Percentiles rank a stretch among this genome's conserved stretches.
Conservation (phyloP, 2,113 vertebrate genomes). For the Mustelus asterias region DNA sequence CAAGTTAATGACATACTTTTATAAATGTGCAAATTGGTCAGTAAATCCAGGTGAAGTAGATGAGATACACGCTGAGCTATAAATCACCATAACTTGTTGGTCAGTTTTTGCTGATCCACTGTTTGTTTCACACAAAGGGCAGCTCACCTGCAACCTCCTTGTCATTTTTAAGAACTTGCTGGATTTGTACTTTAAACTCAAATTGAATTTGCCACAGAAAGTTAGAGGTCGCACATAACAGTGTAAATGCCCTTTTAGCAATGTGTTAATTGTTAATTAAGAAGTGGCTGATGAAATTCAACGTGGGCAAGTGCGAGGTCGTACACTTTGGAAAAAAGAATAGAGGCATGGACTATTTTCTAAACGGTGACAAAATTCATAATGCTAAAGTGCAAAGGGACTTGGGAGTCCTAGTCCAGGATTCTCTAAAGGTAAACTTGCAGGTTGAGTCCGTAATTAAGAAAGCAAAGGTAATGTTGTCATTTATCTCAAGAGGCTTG, state of each 20-base stretch:
- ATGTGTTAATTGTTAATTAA: background rate
- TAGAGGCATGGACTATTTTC: no score
- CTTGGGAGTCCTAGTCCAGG: no score
- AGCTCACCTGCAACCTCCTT: background rate
- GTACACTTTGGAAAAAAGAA: no score
- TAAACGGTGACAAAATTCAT: no score
- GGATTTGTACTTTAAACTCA: background rate
- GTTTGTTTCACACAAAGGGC: background rate
- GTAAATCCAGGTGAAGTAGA: background rate
- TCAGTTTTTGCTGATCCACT: background rate
- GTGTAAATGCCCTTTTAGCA: background rate
- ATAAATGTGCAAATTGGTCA: background rate
- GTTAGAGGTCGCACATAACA: background rate
- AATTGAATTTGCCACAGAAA: background rate
- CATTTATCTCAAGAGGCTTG: no score
- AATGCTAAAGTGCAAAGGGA: no score
- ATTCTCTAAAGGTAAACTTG: no score
- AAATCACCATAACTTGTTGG: background rate
- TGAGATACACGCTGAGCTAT: background rate
- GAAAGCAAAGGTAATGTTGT: no score
- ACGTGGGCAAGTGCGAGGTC: no score
- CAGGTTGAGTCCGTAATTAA: no score
- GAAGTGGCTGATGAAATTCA: no score
- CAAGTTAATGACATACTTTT: background rate
- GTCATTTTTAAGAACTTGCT: background rate